phyloP scores from a whole-genome alignment of 2,888 invertebrate species.

The Auanema freiburgensis region DNA sequence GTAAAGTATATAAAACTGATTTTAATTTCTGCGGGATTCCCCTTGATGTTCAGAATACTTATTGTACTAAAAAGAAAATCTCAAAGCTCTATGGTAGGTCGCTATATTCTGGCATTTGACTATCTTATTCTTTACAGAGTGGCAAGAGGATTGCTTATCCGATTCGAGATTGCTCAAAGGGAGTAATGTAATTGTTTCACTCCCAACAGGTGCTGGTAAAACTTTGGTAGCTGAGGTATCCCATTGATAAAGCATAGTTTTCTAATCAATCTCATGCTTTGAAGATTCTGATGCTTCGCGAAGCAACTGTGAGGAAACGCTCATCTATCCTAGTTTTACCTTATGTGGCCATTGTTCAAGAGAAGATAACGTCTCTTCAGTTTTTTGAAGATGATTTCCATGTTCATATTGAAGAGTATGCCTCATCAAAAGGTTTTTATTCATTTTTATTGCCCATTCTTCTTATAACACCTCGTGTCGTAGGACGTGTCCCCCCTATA shows the following conservation, averaged over 20 bases:
- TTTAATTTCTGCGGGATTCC: conserved; percentile 23
- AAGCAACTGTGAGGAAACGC: conserved; percentile 78
- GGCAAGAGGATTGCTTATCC: conserved; percentile 89
- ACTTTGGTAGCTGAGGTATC: conserved; percentile 92
- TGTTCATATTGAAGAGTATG: conserved; percentile 92
- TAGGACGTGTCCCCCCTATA: conserved; percentile 81
- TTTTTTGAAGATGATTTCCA: conserved; percentile 84
- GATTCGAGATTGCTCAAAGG: conserved; percentile 76
- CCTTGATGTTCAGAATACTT: conserved; percentile 28
- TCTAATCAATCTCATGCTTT: conserved; percentile 72
- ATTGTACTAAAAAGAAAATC: conserved; percentile 42
- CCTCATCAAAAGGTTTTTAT: conserved; percentile 73
- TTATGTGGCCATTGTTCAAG: conserved; percentile 93
- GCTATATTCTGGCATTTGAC: background rate
- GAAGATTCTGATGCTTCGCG: conserved; percentile 76
- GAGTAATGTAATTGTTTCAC: conserved; percentile 83
- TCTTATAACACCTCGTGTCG: conserved; percentile 67
- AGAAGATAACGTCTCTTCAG: conserved; percentile 84
- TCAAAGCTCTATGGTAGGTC: conserved; percentile 42
- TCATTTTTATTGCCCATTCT: background rate
- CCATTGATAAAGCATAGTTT: too few relatives aligned
- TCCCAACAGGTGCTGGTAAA: conserved; percentile 96
- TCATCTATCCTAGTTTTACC: conserved; percentile 89
- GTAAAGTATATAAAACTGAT: too few relatives aligned
- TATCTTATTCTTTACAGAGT: conserved; percentile 71